Evolutionary conservation across 2,797 vertebrate genomes (phyloP).

Genomic region (Salarias fasciatus): DNA sequence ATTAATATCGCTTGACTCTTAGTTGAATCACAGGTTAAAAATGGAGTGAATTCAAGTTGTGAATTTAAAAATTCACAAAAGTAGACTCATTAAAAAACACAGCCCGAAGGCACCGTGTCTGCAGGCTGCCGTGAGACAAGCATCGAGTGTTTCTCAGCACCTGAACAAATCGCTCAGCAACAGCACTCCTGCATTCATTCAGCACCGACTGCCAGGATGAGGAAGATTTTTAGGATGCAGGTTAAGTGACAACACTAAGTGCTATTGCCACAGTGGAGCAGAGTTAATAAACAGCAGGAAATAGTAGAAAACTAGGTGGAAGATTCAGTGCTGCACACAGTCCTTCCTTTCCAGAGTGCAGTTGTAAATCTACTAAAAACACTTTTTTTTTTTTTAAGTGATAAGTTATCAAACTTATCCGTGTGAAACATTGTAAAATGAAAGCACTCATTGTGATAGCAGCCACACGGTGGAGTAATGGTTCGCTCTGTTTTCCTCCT

Average conservation of each 20-base stretch:
- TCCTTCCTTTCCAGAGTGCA: neutral
- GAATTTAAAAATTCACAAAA: conserved; percentile 11
- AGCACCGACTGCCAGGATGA: conserved; percentile 5
- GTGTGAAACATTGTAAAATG: conserved; percentile 16
- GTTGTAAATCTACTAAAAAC: neutral
- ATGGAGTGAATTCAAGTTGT: neutral
- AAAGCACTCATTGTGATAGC: conserved; percentile 18
- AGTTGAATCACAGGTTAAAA: neutral
- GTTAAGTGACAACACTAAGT: conserved; percentile 10
- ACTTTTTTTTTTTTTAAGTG: neutral
- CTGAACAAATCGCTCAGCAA: conserved; percentile 25
- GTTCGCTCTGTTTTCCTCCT: too few relatives aligned
- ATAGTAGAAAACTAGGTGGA: neutral
- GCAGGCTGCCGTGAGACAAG: conserved; percentile 8
- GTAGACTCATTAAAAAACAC: neutral
- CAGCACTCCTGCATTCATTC: conserved; percentile 2
- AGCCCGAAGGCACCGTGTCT: conserved; percentile 14
- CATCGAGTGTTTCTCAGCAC: conserved; percentile 21
- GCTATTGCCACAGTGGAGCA: neutral
- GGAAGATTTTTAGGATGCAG: conserved; percentile 3
- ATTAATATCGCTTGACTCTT: neutral
- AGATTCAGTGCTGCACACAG: neutral
- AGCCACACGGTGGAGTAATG: too few relatives aligned
- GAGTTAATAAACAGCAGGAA: neutral
- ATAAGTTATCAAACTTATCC: conserved; percentile 1